Evolutionary conservation across 2,797 vertebrate species (phyloP).

Genomic region (Dromococcyx pavoninus): DNA sequence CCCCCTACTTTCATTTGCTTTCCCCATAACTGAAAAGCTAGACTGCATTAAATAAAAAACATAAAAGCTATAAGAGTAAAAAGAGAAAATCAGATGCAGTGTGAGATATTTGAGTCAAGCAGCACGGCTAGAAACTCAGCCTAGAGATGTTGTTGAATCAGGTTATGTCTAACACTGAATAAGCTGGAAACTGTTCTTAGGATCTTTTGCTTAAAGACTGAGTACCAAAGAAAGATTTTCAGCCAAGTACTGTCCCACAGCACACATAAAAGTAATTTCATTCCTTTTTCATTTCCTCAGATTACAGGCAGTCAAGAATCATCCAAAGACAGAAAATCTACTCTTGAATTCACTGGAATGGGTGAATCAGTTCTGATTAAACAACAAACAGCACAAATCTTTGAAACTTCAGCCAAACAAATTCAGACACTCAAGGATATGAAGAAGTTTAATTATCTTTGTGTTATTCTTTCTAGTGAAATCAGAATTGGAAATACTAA

Average conservation of each 20-base stretch:
- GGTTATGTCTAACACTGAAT: background rate
- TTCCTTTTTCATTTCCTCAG: constrained; percentile 19
- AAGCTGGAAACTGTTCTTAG: background rate
- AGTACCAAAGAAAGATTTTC: constrained; percentile 42
- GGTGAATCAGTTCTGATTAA: constrained; percentile 27
- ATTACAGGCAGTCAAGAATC: constrained; percentile 15
- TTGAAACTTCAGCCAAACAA: constrained; percentile 11
- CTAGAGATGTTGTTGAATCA: background rate
- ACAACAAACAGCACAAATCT: background rate
- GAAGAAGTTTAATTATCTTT: background rate
- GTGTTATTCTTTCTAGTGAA: background rate
- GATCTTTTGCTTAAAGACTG: constrained; percentile 19
- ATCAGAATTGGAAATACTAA: background rate
- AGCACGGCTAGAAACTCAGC: background rate
- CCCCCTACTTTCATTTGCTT: background rate
- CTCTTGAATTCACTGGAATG: constrained; percentile 14
- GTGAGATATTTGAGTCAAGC: background rate
- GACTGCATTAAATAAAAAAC: constrained; percentile 12
- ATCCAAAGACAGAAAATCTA: constrained; percentile 19
- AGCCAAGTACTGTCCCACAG: background rate
- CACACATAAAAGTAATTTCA: constrained; percentile 24
- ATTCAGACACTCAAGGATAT: background rate
- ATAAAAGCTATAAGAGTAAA: background rate
- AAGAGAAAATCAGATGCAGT: constrained; percentile 15
- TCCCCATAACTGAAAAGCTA: background rate